phyloP scores from a whole-genome alignment of 2,888 invertebrate species.

The Ptychoptera albimana region DNA sequence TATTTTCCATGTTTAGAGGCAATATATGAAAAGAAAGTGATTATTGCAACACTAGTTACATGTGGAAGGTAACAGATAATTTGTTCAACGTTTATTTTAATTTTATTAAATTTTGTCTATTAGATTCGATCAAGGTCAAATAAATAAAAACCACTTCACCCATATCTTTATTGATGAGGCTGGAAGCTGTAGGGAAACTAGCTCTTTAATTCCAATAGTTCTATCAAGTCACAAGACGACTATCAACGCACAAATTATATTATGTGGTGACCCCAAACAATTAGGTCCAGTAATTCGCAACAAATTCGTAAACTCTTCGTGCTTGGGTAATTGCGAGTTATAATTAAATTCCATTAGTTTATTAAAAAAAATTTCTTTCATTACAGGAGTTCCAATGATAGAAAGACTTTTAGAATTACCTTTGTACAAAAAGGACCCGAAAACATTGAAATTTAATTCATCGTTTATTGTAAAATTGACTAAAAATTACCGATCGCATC shows the following conservation, averaged over 20 bases:
- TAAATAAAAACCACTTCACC: neutral
- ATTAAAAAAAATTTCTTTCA: neutral
- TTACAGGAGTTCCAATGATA: neutral
- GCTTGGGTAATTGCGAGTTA: no score
- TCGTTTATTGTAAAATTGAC: neutral
- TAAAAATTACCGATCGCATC: constrained; percentile 2
- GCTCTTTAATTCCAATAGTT: constrained; percentile 1
- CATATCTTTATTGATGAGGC: constrained; percentile 4
- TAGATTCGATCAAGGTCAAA: no score
- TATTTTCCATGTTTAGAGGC: no score
- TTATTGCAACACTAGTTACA: no score
- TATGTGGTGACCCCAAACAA: constrained; percentile 2
- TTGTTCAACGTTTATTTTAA: no score
- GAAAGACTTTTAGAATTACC: neutral
- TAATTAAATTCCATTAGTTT: no score
- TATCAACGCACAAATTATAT: neutral
- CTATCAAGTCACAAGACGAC: no score
- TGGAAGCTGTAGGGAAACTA: neutral
- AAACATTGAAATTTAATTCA: neutral
- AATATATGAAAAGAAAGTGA: no score
- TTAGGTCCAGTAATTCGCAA: neutral
- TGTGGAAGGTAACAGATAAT: no score
- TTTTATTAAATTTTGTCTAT: no score
- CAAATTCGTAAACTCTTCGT: no score
- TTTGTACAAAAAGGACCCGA: neutral